A percentile compares a stretch with the other conserved stretches of the same genome.
Conservation (phyloP, 1,140 invertebrate genomes). For the Drosophila littoralis region DNA sequence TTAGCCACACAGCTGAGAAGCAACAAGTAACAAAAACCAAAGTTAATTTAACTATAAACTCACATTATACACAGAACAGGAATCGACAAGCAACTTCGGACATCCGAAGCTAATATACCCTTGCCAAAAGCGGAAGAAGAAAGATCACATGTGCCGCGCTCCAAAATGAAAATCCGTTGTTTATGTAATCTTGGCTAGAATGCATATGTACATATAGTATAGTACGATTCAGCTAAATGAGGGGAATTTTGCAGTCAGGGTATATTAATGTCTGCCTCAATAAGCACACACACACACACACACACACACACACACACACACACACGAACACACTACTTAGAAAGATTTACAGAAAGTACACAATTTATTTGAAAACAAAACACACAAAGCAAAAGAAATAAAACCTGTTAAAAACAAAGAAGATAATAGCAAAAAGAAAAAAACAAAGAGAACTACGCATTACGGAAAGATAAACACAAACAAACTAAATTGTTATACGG, state of each 20-base stretch:
- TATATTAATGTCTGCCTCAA: slow-evolving; percentile 24
- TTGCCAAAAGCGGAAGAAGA: background rate
- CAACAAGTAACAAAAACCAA: slow-evolving; percentile 22
- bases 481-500: slow-evolving; percentile 84
- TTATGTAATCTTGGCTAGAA: background rate
- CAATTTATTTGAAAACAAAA: slow-evolving; percentile 45
- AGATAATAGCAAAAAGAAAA: slow-evolving; percentile 53
- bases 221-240: slow-evolving; percentile 20
- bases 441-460: slow-evolving; percentile 47
- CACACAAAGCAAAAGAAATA: slow-evolving; percentile 40
- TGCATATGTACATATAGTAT: slow-evolving; percentile 28
- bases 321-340: slow-evolving; percentile 20
- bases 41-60: slow-evolving; percentile 26
- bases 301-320: slow-evolving; percentile 12
- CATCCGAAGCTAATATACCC: slow-evolving; percentile 27
- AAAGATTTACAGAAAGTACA: slow-evolving; percentile 43
- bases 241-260: slow-evolving; percentile 3
- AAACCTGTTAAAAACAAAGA: slow-evolving; percentile 41
- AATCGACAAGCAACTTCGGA: slow-evolving; percentile 16
- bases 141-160: background rate
- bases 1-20: slow-evolving; percentile 45
- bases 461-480: slow-evolving; percentile 46
- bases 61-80: slow-evolving; percentile 24
- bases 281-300: background rate
- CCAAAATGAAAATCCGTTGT: background rate